A percentile compares a stretch with the other conserved stretches of the same genome.
These are phyloP conservation scores for Panonychus citri DNA, from an alignment of 1,140 invertebrate species.

Conservation along the genomic window DNA sequence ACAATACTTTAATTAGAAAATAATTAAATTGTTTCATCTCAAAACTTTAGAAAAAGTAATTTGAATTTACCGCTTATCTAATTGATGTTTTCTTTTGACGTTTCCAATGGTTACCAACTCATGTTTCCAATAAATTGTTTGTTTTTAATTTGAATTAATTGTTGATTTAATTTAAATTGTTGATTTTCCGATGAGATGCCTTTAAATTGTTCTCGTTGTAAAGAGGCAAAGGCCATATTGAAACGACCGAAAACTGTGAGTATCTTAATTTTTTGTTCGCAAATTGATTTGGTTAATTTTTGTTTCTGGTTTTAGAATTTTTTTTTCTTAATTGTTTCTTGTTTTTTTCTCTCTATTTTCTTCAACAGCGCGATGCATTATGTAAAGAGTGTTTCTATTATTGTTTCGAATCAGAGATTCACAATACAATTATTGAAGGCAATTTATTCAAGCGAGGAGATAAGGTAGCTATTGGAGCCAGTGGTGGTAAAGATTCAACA, in stretches of 20 bases:
- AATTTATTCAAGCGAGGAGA: conserved; percentile 63
- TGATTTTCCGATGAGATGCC: too few relatives aligned
- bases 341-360: too few relatives aligned
- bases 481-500: conserved; percentile 97
- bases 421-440: conserved; percentile 67
- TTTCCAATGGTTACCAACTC: too few relatives aligned
- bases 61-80: too few relatives aligned
- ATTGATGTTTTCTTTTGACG: too few relatives aligned
- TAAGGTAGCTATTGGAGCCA: conserved; percentile 81
- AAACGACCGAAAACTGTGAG: conserved; percentile 20
- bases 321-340: not conserved
- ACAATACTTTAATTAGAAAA: too few relatives aligned
- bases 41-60: too few relatives aligned
- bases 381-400: conserved; percentile 88
- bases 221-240: conserved; percentile 10
- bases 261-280: not conserved
- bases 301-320: not conserved
- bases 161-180: too few relatives aligned
- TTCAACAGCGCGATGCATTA: conserved; percentile 53
- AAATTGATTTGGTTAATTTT: too few relatives aligned
- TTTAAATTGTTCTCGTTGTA: conserved; percentile 12
- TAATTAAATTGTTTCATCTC: too few relatives aligned
- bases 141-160: too few relatives aligned
- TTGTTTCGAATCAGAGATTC: conserved; percentile 88
- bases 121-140: too few relatives aligned